A percentile compares a stretch with the other conserved stretches of the same genome.
Evolutionary conservation across 2,113 vertebrate species (phyloP).

Genomic region (Cygnus buccinator): DNA sequence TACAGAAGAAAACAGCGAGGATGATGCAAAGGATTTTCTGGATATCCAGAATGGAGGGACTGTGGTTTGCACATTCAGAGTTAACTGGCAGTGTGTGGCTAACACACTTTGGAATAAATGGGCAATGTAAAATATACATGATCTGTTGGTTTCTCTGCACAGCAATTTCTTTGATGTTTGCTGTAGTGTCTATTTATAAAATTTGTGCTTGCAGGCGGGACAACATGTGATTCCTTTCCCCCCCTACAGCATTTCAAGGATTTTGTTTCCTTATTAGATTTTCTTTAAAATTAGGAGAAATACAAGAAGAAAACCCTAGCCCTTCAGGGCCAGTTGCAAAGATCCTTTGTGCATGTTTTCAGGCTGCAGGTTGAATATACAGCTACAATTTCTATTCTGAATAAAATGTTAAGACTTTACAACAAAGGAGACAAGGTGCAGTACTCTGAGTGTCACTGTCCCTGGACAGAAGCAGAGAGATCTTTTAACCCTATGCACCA

Average conservation of each 20-base stretch:
- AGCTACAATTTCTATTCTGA: neutral
- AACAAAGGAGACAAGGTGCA: neutral
- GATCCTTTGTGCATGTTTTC: conserved; percentile 11
- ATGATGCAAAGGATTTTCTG: fast-evolving
- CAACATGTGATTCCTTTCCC: neutral
- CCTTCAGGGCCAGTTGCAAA: neutral
- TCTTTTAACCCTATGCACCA: neutral
- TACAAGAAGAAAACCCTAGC: neutral
- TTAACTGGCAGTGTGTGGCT: neutral
- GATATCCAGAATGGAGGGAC: neutral
- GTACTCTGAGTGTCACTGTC: neutral
- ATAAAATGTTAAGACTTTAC: neutral
- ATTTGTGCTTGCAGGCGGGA: conserved; percentile 32
- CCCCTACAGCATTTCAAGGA: conserved; percentile 38
- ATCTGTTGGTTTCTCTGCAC: neutral
- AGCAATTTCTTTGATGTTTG: conserved; percentile 42
- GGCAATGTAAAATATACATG: conserved; percentile 35
- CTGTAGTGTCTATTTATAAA: conserved; percentile 56
- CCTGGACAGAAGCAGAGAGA: neutral
- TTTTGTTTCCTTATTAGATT: conserved; percentile 58
- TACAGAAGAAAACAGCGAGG: neutral
- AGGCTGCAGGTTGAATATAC: neutral
- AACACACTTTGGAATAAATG: conserved; percentile 36
- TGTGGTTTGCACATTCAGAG: neutral
- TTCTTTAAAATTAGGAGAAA: conserved; percentile 34